Evolutionary conservation across 2,113 vertebrate species (phyloP).

Genomic region (Anarhynchus alexandrinus): DNA sequence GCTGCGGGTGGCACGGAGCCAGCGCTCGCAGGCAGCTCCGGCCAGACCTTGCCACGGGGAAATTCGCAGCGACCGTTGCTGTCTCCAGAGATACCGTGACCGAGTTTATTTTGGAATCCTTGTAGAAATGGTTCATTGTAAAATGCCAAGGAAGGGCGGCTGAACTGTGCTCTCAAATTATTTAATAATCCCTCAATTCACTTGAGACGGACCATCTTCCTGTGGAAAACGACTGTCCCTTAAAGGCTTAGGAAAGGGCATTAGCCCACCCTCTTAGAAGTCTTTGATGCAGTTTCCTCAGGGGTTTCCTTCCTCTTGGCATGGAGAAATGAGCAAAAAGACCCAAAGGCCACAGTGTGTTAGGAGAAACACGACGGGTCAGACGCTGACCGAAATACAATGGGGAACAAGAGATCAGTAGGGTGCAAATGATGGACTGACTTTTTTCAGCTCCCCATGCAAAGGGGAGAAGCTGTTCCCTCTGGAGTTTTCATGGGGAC

Average conservation of each 20-base stretch:
- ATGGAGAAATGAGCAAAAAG: background rate
- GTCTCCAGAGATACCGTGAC: background rate
- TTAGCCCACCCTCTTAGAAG: background rate
- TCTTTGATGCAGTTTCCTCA: background rate
- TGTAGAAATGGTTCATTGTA: background rate
- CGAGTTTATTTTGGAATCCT: background rate
- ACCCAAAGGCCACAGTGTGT: background rate
- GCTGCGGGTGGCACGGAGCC: background rate
- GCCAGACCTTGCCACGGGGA: background rate
- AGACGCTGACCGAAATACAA: background rate
- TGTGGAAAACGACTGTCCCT: background rate
- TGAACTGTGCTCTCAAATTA: background rate
- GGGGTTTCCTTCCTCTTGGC: background rate
- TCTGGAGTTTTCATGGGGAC: background rate
- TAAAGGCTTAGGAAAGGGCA: background rate
- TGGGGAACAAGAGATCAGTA: background rate
- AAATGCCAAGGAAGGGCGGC: background rate
- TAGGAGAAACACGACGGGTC: background rate
- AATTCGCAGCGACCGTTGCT: background rate
- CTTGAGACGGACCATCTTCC: background rate
- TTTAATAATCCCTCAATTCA: background rate
- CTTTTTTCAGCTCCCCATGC: background rate
- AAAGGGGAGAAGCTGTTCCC: background rate
- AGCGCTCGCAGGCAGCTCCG: background rate
- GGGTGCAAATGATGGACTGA: background rate